These are phyloP conservation scores for Trachemys scripta DNA, from an alignment of 2,113 vertebrate genomes.

Conservation along the genomic window DNA sequence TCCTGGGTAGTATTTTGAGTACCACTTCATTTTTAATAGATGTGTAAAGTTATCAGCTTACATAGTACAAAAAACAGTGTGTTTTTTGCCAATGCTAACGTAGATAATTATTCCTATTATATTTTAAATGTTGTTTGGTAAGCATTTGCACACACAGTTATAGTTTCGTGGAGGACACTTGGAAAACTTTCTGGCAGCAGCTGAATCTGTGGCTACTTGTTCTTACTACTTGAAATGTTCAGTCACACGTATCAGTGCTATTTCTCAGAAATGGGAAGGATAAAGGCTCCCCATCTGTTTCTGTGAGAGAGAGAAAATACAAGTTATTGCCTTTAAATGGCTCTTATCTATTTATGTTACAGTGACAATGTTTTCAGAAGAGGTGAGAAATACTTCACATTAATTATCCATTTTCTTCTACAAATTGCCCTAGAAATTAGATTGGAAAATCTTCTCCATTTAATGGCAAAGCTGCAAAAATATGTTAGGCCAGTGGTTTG, in stretches of 20 bases:
- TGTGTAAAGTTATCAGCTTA: constrained; percentile 32
- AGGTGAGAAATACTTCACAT: constrained; percentile 10
- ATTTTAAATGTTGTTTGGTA: background rate
- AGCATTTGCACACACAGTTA: background rate
- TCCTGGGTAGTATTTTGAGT: constrained; percentile 47
- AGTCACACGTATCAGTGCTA: constrained; percentile 50
- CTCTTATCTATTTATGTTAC: constrained; percentile 37
- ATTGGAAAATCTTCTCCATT: constrained; percentile 40
- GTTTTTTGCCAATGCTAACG: background rate
- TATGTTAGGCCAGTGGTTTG: constrained; percentile 5
- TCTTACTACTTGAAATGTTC: constrained; percentile 53
- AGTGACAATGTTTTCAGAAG: constrained; percentile 30
- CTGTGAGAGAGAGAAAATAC: constrained; percentile 51
- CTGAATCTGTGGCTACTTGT: constrained; percentile 38
- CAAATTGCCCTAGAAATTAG: constrained; percentile 43
- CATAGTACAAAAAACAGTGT: background rate
- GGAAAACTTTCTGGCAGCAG: constrained; percentile 26
- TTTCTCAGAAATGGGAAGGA: constrained; percentile 35
- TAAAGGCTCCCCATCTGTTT: constrained; percentile 33
- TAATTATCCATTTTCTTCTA: constrained; percentile 67
- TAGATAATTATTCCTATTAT: constrained; percentile 23
- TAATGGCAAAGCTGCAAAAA: constrained; percentile 49
- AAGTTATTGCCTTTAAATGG: constrained; percentile 62
- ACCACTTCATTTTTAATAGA: constrained; percentile 54
- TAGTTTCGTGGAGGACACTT: constrained; percentile 29